Evolutionary conservation across 2,113 vertebrate species (phyloP).

Genomic region (Anarrhichthys ocellatus): DNA sequence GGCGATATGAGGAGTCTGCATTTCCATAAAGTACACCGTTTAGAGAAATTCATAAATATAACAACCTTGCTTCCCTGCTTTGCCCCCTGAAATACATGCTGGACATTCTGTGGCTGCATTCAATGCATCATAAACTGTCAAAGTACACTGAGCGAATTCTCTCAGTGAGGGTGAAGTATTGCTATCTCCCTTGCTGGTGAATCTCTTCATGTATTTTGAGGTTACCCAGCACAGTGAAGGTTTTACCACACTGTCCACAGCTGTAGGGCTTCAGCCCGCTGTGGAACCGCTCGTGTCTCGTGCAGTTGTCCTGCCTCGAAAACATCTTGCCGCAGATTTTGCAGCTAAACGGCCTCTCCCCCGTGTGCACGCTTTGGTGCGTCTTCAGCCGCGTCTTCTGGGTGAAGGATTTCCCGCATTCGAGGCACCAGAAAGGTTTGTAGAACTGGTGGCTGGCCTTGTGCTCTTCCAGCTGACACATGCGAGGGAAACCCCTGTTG

Average conservation of each 20-base stretch:
- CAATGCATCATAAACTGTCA: not conserved
- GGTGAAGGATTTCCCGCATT: constrained; percentile 78
- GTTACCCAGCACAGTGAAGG: constrained; percentile 66
- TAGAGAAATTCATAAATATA: not conserved
- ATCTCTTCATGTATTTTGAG: constrained; percentile 69
- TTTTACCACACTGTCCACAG: constrained; percentile 66
- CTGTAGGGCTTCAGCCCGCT: constrained; percentile 62
- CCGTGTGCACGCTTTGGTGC: constrained; percentile 79
- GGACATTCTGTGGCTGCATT: not conserved
- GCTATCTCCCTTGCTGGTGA: constrained; percentile 56
- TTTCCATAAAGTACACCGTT: not conserved
- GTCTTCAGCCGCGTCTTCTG: constrained; percentile 74
- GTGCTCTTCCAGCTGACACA: constrained; percentile 67
- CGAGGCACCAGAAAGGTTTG: constrained; percentile 70
- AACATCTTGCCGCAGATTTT: constrained; percentile 76
- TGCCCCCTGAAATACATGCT: not conserved
- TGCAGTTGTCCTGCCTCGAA: constrained; percentile 75
- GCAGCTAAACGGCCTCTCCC: constrained; percentile 76
- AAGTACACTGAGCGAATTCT: not conserved
- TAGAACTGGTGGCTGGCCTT: constrained; percentile 43
- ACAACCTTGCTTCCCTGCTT: not conserved
- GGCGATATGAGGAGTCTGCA: not conserved
- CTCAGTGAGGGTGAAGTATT: not conserved
- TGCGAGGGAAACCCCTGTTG: constrained; percentile 55
- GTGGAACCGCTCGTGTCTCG: constrained; percentile 77